Base-by-base conservation (phyloP, 2,888 invertebrate species). In the Leptinotarsa juncta region DNA sequence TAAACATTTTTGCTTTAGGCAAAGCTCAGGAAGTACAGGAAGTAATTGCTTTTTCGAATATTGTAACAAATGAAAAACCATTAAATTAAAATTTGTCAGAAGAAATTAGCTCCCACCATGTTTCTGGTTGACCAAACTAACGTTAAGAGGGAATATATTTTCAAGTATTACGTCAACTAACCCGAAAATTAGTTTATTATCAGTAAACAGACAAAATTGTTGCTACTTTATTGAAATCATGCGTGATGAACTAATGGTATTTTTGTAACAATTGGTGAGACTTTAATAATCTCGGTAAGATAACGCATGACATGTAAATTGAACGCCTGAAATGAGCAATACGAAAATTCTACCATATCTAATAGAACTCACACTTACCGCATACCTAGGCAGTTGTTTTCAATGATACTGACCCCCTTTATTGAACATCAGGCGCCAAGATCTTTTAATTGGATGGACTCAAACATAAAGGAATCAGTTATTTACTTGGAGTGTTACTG, bases 361-460 rank as follows among this genome's bases (percentile, higher is more conserved):
- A 51, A 51, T 51, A n/a, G 51, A 16, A 51, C 51, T 51, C 51
- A n/a, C n/a, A 51, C n/a, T 51, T 15, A 51, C n/a, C n/a, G n/a
- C 51, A 51, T 51, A 51, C 51, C 51, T 51, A 51, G 51, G 51
- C n/a, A 51, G 51, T 51, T 51, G n/a, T 15, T 51, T n/a, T 51
- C 51, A 51, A 51, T 51, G n/a, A 51, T 51, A 51, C 51, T n/a
- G 51, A n/a, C 51, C 51, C 3, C 51, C n/a, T 51, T 51, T 15
- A 51, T 51, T 51, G 15, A 51, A 51, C 51, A 16, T 51, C 51
- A n/a, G 51, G 51, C 51, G 51, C 51, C 51, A n/a, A 51, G n/a
- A 15, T 15, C 4, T 51, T 51, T 51, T 4, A 51, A 51, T 51
- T 51, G 51, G 51, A 51, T 51, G 51, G 51, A 51, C 51, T 51